Evolutionary conservation across 2,113 vertebrate species (phyloP), one percentile per base, ranked within the genome.

Genomic region (Malaclemys terrapin): DNA sequence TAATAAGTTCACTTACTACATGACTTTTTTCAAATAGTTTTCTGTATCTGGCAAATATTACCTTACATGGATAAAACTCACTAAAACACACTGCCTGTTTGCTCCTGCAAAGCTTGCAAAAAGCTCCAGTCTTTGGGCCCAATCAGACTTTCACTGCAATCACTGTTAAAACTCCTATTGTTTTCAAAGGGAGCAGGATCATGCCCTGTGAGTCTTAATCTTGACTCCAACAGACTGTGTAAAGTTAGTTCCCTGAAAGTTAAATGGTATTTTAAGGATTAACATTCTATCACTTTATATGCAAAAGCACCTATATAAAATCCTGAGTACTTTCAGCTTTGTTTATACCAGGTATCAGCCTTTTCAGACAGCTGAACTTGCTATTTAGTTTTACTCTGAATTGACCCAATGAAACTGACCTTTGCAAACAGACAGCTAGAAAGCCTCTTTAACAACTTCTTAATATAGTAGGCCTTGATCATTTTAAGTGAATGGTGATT

Each of bases 31-130:
- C 81, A 84, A 92, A 90, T 80, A 50, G 49, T 89, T 94, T n/a
- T 82, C 85, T 84, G 79, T 89, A 96, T 79, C 90, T 95, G 91
- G 91, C 84, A 97, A 88, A 84, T 95, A 94, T 5, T 80, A 80
- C 94, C 94, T 80, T 94, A 96, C 84, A 92, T 81, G 92, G 93
- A 7, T 86, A 94, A 89, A 86, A 88, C 0, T 0, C 38, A 49
- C 76, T 82, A 92, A 47, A 89, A 89, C 0, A 2, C 31, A 20
- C 72, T 93, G 85, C 85, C 65, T 91, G 29, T 80, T 93, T 53
- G 19, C 50, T 0, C 16, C 76, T 0, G 1, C 62, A 78, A 47
- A 90, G 90, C 87, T 85, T 84, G 90, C 87, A 89, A 4, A 7
- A 82, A 79, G 10, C 65, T 85, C 0, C 0, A 50, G 85, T 69